Percentiles rank a stretch among this genome's conserved stretches.
Evolutionary conservation across 2,888 invertebrate genomes (phyloP).

Genomic region (Onchidella celtica): DNA sequence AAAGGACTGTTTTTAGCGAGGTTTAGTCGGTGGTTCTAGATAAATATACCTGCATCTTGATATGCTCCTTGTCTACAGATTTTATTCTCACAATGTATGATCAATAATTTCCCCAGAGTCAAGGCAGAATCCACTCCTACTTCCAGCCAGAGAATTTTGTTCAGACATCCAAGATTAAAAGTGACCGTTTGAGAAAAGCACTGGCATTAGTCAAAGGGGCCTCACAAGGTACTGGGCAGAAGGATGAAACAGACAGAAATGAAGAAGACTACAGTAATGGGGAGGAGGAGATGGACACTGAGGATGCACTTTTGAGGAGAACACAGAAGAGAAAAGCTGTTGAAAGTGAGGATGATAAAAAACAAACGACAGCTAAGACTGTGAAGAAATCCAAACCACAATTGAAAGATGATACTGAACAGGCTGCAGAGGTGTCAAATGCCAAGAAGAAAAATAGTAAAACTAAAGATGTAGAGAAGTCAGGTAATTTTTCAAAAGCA

Average conservation of each 20-base stretch:
- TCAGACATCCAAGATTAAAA: conserved; percentile 54
- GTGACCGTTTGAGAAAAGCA: conserved; percentile 57
- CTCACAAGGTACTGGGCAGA: not conserved
- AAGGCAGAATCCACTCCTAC: conserved; percentile 59
- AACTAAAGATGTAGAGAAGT: too few species aligned
- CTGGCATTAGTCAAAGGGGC: conserved; percentile 42
- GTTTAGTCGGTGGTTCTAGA: too few species aligned
- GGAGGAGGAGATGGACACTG: not conserved
- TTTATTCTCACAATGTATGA: too few species aligned
- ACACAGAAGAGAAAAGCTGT: not conserved
- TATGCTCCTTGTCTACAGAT: too few species aligned
- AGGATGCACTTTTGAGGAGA: not conserved
- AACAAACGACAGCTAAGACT: not conserved
- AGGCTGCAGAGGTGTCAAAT: not conserved
- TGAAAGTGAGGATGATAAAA: conserved; percentile 16
- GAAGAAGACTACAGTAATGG: not conserved
- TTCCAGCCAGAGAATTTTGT: conserved; percentile 61
- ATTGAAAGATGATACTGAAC: not conserved
- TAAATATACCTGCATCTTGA: too few species aligned
- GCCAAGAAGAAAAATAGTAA: too few species aligned
- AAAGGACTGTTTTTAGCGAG: too few species aligned
- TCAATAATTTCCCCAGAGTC: conserved; percentile 57
- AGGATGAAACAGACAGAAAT: not conserved
- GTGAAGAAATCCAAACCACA: not conserved
- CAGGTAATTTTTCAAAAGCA: too few species aligned